Percentiles rank a stretch among this genome's conserved stretches.
These are phyloP conservation scores for Egretta garzetta DNA, from an alignment of 2,113 vertebrate species.

Conservation along the genomic window DNA sequence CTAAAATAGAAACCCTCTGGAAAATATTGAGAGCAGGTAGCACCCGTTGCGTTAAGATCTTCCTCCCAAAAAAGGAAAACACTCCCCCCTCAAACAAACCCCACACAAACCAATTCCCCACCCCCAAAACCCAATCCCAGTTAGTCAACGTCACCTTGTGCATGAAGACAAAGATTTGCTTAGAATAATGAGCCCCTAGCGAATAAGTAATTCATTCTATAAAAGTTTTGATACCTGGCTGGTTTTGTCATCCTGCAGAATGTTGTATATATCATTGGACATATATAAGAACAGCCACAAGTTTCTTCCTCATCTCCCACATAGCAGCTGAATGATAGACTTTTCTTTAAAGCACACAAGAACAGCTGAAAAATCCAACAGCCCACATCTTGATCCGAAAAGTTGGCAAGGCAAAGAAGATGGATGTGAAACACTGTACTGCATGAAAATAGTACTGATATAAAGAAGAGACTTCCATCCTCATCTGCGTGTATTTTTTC, in stretches of 20 bases:
- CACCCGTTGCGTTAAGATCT: neutral
- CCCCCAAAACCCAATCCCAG: fast-evolving
- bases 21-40: neutral
- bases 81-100: fast-evolving
- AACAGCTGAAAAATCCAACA: neutral
- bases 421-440: neutral
- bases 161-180: neutral
- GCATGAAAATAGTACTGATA: neutral
- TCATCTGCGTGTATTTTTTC: neutral
- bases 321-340: neutral
- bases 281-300: neutral
- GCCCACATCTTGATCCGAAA: neutral
- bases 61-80: neutral
- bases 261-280: neutral
- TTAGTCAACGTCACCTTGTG: neutral
- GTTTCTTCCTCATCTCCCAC: neutral
- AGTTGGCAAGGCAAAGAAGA: neutral
- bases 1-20: neutral
- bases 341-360: neutral
- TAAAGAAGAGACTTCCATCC: neutral
- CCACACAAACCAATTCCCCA: neutral
- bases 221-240: neutral
- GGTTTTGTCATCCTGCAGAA: neutral
- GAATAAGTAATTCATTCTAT: neutral
- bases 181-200: neutral